Evolutionary conservation across 2,888 invertebrate genomes (phyloP).

Genomic region (Erebia aethiops): DNA sequence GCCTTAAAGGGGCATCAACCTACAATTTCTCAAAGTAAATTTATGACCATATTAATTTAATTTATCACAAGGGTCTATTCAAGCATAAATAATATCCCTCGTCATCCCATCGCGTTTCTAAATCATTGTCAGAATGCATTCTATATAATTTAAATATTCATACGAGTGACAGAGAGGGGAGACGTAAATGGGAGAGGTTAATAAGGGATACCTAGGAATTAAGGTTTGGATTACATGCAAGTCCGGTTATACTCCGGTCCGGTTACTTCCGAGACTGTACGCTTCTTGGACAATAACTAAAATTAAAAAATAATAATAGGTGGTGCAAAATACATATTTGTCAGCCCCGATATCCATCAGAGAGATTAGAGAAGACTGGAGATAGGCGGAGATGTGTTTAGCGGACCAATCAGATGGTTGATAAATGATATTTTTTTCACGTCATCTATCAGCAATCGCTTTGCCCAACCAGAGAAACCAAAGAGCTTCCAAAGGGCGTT

Average conservation of each 20-base stretch:
- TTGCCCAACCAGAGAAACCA: no score
- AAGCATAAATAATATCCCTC: slow-evolving; percentile 54
- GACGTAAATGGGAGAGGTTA: slow-evolving; percentile 50
- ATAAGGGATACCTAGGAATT: slow-evolving; percentile 66
- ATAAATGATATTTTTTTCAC: no score
- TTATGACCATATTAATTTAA: slow-evolving; percentile 62
- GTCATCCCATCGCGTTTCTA: slow-evolving; percentile 59
- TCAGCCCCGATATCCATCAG: no score
- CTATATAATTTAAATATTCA: slow-evolving; percentile 65
- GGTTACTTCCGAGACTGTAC: background rate
- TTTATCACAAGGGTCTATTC: slow-evolving; percentile 54
- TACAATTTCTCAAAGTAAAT: slow-evolving; percentile 33
- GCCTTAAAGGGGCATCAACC: slow-evolving; percentile 39
- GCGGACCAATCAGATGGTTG: no score
- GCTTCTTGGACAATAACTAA: no score
- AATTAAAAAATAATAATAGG: no score
- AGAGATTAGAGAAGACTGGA: accelerated
- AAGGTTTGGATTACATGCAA: slow-evolving; percentile 31
- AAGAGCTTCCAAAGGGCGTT: no score
- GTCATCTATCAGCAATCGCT: no score
- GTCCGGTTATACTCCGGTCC: background rate
- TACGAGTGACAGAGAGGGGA: slow-evolving; percentile 56
- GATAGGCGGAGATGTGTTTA: no score
- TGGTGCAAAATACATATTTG: no score
- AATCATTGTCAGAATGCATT: slow-evolving; percentile 63